Percentiles rank a stretch among this genome's conserved stretches.
These are phyloP conservation scores for Sesamia nonagrioides DNA, from an alignment of 1,140 invertebrate genomes.

Conservation along the genomic window DNA sequence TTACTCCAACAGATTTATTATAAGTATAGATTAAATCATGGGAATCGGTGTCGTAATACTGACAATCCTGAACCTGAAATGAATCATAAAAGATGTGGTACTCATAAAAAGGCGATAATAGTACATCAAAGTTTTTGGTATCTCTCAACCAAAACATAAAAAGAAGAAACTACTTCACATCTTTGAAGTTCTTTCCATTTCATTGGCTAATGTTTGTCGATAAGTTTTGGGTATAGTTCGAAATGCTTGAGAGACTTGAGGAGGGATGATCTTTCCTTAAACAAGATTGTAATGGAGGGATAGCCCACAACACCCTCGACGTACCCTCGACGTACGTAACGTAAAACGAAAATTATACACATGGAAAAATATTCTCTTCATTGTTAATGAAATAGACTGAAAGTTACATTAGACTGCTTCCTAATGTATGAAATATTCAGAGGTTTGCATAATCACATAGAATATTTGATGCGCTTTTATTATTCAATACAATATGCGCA, in stretches of 20 bases:
- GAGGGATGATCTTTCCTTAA: constrained; percentile 5
- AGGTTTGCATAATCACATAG: constrained; percentile 11
- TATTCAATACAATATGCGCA: neutral
- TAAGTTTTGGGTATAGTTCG: constrained; percentile 27
- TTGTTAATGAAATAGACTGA: constrained; percentile 30
- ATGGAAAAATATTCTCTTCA: constrained; percentile 28
- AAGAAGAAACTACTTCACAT: constrained; percentile 7
- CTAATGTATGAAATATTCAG: constrained; percentile 18
- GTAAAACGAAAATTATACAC: constrained; percentile 41
- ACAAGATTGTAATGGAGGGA: constrained; percentile 17
- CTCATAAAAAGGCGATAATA: constrained; percentile 31
- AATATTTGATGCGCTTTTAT: neutral
- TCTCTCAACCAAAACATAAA: constrained; percentile 19
- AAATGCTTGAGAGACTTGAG: constrained; percentile 10
- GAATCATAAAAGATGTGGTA: constrained; percentile 25
- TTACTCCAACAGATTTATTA: too few relatives aligned
- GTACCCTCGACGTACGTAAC: constrained; percentile 22
- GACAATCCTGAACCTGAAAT: neutral
- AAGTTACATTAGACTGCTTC: constrained; percentile 10
- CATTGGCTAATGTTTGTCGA: constrained; percentile 7
- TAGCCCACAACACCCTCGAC: constrained; percentile 1
- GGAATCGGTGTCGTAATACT: neutral
- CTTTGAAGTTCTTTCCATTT: constrained; percentile 23
- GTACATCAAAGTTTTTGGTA: constrained; percentile 14
- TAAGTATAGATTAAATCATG: neutral